Percentiles rank a stretch among this genome's conserved stretches.
phyloP scores from a whole-genome alignment of 2,113 vertebrate genomes.

The Ophiodon elongatus region DNA sequence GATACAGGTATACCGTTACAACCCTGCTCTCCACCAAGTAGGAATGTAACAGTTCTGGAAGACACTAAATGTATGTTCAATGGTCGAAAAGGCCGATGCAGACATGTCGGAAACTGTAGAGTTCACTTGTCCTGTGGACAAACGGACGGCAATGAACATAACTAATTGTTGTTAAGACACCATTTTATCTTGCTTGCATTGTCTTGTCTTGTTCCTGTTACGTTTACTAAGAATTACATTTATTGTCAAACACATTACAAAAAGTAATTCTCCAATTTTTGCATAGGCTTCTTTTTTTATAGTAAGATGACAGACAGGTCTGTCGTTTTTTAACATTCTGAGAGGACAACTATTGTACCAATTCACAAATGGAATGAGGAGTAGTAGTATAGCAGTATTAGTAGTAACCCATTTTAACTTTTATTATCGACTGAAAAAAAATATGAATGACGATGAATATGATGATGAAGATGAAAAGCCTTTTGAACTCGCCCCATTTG shows the following conservation, averaged over 20 bases:
- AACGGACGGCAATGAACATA: background rate
- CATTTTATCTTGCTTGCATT: background rate
- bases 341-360: conserved; percentile 1
- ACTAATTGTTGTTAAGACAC: background rate
- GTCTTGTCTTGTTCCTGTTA: background rate
- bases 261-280: background rate
- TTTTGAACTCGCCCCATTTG: background rate
- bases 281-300: background rate
- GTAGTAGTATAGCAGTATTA: background rate
- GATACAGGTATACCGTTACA: background rate
- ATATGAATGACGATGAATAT: too few relatives aligned
- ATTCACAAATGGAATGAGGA: background rate
- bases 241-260: background rate
- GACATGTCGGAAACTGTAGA: background rate
- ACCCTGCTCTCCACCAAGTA: background rate
- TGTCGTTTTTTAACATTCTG: background rate
- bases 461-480: background rate
- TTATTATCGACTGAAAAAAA: background rate
- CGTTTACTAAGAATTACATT: background rate
- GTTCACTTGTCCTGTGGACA: background rate
- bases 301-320: background rate
- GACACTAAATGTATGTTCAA: background rate
- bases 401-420: background rate
- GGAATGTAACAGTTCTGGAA: background rate
- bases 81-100: background rate